These are phyloP conservation scores for Adelosebastes latens DNA, from an alignment of 2,797 vertebrate species.

Conservation along the genomic window DNA sequence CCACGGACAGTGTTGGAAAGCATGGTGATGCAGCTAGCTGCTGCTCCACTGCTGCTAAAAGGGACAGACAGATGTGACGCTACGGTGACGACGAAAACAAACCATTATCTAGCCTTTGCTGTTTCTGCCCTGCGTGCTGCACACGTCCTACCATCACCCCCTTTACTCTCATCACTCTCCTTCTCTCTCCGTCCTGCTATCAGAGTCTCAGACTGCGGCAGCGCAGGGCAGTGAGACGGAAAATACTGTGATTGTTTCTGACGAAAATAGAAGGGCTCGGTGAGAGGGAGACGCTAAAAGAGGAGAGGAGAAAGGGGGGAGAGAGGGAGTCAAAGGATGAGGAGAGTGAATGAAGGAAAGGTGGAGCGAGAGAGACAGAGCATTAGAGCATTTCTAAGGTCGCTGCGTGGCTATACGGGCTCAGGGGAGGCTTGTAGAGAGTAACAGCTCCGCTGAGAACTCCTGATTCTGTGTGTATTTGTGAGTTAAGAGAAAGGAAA, in stretches of 20 bases:
- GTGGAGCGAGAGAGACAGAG: constrained; percentile 15
- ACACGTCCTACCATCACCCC: constrained; percentile 6
- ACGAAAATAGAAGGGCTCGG: constrained; percentile 73
- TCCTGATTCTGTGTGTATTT: constrained; percentile 41
- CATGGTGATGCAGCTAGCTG: constrained; percentile 31
- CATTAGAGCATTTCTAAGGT: constrained; percentile 60
- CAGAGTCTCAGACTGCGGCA: constrained; percentile 80
- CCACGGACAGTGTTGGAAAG: constrained; percentile 22
- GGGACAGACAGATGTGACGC: constrained; percentile 66
- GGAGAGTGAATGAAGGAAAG: constrained; percentile 8
- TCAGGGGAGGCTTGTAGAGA: constrained; percentile 28
- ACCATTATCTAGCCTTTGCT: constrained; percentile 61
- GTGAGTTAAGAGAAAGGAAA: constrained; percentile 18
- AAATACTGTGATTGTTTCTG: constrained; percentile 84
- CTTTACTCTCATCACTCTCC: constrained; percentile 30
- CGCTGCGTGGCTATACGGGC: constrained; percentile 49
- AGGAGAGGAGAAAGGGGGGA: constrained; percentile 11
- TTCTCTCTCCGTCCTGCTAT: constrained; percentile 40
- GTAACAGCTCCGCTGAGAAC: constrained; percentile 51
- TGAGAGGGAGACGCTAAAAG: constrained; percentile 53
- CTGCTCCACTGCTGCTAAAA: constrained; percentile 45
- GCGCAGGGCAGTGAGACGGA: constrained; percentile 76
- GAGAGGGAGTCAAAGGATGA: constrained; percentile 30
- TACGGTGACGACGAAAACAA: constrained; percentile 59
- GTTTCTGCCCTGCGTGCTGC: constrained; percentile 50